Evolutionary conservation across 2,113 vertebrate genomes (phyloP).

Genomic region (Chaetura pelagica): DNA sequence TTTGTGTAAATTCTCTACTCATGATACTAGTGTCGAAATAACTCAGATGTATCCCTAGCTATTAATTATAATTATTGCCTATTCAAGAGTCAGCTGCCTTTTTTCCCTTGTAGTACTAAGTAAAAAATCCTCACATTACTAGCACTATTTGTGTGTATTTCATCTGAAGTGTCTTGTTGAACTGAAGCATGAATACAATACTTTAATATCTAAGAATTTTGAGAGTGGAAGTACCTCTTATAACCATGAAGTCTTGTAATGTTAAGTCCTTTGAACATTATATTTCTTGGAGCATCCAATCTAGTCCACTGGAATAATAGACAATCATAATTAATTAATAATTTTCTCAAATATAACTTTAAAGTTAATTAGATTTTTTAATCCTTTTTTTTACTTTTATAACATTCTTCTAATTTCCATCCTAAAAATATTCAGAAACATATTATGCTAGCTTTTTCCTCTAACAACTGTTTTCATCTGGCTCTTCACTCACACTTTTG

Average conservation of each 20-base stretch:
- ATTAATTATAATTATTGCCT: neutral
- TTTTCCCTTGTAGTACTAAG: neutral
- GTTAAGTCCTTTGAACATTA: neutral
- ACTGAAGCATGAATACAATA: neutral
- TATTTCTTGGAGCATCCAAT: neutral
- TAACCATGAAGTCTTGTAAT: neutral
- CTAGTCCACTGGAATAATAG: neutral
- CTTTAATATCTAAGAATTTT: neutral
- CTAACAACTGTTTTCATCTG: neutral
- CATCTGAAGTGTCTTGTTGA: neutral
- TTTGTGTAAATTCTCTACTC: neutral
- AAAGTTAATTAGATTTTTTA: neutral
- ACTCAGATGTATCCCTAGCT: neutral
- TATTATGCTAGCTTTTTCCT: too few relatives aligned
- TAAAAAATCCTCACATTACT: neutral
- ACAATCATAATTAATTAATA: neutral
- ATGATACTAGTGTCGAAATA: neutral
- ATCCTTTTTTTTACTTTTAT: neutral
- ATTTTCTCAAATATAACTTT: neutral
- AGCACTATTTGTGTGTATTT: accelerated
- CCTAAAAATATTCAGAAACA: neutral
- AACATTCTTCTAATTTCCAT: neutral
- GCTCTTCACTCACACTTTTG: neutral
- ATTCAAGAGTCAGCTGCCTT: neutral
- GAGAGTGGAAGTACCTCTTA: neutral